Percentiles rank a stretch among this genome's conserved stretches.
These are phyloP conservation scores for Rhorus exstirpatorius DNA, from an alignment of 2,888 invertebrate genomes.

Conservation along the genomic window DNA sequence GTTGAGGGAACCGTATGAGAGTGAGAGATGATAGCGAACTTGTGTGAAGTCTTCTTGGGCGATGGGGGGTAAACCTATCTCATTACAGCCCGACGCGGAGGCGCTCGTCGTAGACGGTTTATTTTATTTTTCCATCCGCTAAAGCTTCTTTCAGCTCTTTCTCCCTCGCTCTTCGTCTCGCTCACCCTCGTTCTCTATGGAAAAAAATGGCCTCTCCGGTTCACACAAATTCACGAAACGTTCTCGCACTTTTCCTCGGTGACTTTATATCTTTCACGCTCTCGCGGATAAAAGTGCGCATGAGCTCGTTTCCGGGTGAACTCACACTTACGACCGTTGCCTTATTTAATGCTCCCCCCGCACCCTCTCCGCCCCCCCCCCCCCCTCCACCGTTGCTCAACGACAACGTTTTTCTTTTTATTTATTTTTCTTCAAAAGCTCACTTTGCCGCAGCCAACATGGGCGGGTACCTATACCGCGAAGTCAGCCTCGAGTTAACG, in stretches of 20 bases:
- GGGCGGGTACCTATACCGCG: neutral
- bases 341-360: conserved; percentile 69
- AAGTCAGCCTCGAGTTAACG: conserved; percentile 40
- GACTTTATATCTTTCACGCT: conserved; percentile 32
- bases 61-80: conserved; percentile 67
- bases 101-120: conserved; percentile 69
- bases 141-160: conserved; percentile 54
- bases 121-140: conserved; percentile 50
- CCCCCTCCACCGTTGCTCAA: conserved; percentile 4
- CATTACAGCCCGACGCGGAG: conserved; percentile 72
- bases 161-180: conserved; percentile 23
- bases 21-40: conserved; percentile 44
- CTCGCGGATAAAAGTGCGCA: conserved; percentile 53
- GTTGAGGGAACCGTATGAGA: conserved; percentile 63
- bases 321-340: conserved; percentile 67
- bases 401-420: conserved; percentile 68
- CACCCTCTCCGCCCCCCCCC: conserved; percentile 56
- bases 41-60: conserved; percentile 75
- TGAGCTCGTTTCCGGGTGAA: conserved; percentile 72
- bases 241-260: conserved; percentile 40
- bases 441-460: conserved; percentile 35
- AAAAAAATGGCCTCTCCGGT: conserved; percentile 46
- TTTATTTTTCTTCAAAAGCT: conserved; percentile 62
- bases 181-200: neutral
- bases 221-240: conserved; percentile 9